These are phyloP conservation scores for Pandemis cinnamomeana DNA, from an alignment of 2,888 invertebrate genomes.

Conservation along the genomic window DNA sequence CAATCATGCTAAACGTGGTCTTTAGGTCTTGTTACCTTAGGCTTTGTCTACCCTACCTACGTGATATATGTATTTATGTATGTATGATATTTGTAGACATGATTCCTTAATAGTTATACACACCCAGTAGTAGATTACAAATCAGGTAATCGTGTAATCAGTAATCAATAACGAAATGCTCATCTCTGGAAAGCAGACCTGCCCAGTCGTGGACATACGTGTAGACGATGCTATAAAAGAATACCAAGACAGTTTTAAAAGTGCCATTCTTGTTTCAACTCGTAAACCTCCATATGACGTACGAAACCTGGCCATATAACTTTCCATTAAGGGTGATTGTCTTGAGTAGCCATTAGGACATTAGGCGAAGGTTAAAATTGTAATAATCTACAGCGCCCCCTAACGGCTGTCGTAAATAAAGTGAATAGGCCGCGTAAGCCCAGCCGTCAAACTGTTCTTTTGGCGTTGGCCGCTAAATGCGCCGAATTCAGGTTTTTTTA, in stretches of 20 bases:
- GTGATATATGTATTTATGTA: too few relatives aligned
- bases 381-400: constrained; percentile 43
- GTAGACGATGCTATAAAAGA: too few relatives aligned
- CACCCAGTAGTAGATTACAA: too few relatives aligned
- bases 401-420: constrained; percentile 45
- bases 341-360: constrained; percentile 37
- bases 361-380: constrained; percentile 43
- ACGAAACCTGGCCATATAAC: constrained; percentile 25
- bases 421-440: constrained; percentile 42
- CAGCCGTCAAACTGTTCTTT: constrained; percentile 38
- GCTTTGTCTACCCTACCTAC: too few relatives aligned
- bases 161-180: too few relatives aligned
- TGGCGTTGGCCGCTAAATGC: constrained; percentile 23
- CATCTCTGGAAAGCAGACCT: too few relatives aligned
- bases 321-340: constrained; percentile 34
- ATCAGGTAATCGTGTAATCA: too few relatives aligned
- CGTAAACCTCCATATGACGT: background rate
- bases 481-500: background rate
- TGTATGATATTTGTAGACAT: too few relatives aligned
- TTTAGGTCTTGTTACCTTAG: too few relatives aligned
- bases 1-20: too few relatives aligned
- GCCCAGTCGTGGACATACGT: too few relatives aligned
- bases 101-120: too few relatives aligned
- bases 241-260: background rate
- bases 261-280: background rate